Evolutionary conservation across 2,113 vertebrate species (phyloP).

Genomic region (Vimba vimba): DNA sequence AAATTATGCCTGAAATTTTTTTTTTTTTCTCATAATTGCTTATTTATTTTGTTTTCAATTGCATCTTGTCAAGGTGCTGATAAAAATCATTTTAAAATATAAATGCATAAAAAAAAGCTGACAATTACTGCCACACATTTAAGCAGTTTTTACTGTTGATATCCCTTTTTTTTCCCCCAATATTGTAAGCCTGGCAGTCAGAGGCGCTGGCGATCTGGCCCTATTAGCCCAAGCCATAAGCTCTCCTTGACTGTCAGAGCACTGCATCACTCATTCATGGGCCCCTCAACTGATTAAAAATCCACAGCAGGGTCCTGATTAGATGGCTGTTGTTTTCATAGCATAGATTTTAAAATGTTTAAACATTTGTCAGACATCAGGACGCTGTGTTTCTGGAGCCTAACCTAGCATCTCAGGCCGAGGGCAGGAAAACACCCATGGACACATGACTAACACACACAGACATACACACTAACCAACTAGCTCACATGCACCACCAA

Average conservation of each 20-base stretch:
- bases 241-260: background rate
- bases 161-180: background rate
- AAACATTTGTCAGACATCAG: background rate
- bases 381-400: background rate
- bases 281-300: background rate
- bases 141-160: background rate
- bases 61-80: background rate
- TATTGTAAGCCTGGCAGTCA: background rate
- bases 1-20: background rate
- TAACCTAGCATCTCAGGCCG: background rate
- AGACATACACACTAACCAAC: too few species aligned
- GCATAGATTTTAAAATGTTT: background rate
- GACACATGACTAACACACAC: background rate
- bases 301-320: background rate
- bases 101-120: too few species aligned
- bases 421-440: background rate
- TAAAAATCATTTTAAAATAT: background rate
- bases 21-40: background rate
- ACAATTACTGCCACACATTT: background rate
- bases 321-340: background rate
- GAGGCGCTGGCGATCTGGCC: background rate
- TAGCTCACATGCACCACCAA: too few species aligned
- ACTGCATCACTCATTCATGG: background rate
- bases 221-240: background rate
- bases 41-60: background rate